Conservation (phyloP, 2,888 invertebrate genomes). For the Prenolepis imparis region DNA sequence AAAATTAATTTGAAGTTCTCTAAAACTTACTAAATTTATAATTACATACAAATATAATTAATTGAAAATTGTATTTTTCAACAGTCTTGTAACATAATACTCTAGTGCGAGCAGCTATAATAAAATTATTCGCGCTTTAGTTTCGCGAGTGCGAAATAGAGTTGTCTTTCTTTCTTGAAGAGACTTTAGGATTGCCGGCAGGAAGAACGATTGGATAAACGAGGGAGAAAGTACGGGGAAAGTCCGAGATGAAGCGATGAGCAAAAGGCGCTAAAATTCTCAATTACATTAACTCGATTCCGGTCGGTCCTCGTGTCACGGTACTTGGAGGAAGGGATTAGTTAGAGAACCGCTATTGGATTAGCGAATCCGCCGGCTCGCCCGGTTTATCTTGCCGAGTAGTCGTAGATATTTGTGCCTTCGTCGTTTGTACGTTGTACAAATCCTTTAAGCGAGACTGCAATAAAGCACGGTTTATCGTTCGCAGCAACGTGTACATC, state of each 20-base stretch:
- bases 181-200: slow-evolving; percentile 26
- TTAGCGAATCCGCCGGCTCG: slow-evolving; percentile 72
- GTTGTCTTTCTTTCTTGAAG: slow-evolving; percentile 38
- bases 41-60: not conserved
- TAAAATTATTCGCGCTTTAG: not conserved
- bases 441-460: slow-evolving; percentile 82
- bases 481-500: slow-evolving; percentile 73
- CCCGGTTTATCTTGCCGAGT: slow-evolving; percentile 77
- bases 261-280: slow-evolving; percentile 82
- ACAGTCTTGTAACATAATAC: not conserved
- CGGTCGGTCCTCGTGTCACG: slow-evolving; percentile 79
- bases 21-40: not conserved
- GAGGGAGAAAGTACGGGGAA: slow-evolving; percentile 39
- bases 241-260: slow-evolving; percentile 59
- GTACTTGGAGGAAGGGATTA: slow-evolving; percentile 79
- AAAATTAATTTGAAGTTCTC: not conserved
- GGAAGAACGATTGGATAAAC: slow-evolving; percentile 54
- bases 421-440: slow-evolving; percentile 83
- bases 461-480: slow-evolving; percentile 83
- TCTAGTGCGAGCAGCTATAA: not conserved
- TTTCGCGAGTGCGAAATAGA: slow-evolving; percentile 6
- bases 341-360: slow-evolving; percentile 83
- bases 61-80: not conserved
- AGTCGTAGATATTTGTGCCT: slow-evolving; percentile 77
- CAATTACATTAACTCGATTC: slow-evolving; percentile 84